A percentile compares a stretch with the other conserved stretches of the same genome.
phyloP scores from a whole-genome alignment of 1,140 invertebrate genomes.

The Hycleus cichorii region DNA sequence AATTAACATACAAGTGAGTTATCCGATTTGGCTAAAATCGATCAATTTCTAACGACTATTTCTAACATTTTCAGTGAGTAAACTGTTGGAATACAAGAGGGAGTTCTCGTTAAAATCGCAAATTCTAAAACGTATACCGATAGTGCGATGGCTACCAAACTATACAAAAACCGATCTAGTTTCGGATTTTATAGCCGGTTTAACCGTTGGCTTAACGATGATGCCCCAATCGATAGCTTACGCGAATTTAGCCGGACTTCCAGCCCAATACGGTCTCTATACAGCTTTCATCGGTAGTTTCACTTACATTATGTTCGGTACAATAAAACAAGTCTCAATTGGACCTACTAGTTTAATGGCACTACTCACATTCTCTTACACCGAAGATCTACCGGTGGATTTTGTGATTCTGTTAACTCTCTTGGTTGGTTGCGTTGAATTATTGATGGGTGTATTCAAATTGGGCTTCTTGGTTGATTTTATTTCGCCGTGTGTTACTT shows the following conservation, averaged over 20 bases:
- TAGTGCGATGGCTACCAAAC: conserved; percentile 53
- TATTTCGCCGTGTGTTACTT: conserved; percentile 86
- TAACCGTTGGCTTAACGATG: conserved; percentile 68
- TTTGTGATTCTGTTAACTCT: conserved; percentile 76
- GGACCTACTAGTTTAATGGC: conserved; percentile 84
- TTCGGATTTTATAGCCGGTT: conserved; percentile 74
- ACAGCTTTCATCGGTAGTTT: conserved; percentile 85
- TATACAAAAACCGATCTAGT: conserved; percentile 57
- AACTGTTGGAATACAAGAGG: neutral
- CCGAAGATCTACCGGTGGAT: conserved; percentile 58
- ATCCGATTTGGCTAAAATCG: neutral
- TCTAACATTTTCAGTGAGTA: neutral
- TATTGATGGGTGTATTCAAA: conserved; percentile 69
- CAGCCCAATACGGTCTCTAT: conserved; percentile 80
- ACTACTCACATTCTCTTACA: conserved; percentile 68
- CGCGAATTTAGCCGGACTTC: conserved; percentile 63
- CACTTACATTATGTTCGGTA: conserved; percentile 81
- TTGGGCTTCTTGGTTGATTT: conserved; percentile 87
- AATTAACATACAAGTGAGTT: conserved; percentile 1
- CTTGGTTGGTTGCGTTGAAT: conserved; percentile 65
- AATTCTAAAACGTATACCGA: conserved; percentile 22
- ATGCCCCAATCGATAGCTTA: conserved; percentile 75
- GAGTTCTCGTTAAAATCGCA: neutral
- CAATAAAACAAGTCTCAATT: conserved; percentile 84
- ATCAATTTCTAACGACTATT: neutral